phyloP scores from a whole-genome alignment of 1,140 invertebrate species.

The Bombus vancouverensis region DNA sequence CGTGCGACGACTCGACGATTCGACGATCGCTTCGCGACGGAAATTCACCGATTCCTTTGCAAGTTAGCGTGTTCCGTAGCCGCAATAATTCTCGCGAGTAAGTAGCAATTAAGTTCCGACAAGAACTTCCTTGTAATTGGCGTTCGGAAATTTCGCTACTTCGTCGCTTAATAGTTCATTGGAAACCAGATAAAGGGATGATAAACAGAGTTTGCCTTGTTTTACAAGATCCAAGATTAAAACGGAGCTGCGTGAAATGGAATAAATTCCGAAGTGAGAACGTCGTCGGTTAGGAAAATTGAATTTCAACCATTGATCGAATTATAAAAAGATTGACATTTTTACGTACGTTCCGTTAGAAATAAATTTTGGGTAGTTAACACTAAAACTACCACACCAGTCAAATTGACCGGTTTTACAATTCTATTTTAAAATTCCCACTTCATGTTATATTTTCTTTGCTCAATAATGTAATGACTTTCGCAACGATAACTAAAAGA shows the following conservation, averaged over 20 bases:
- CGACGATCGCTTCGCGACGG: slow-evolving; percentile 9
- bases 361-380: not conserved
- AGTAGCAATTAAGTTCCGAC: slow-evolving; percentile 14
- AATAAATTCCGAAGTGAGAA: not conserved
- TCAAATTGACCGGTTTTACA: too few relatives aligned
- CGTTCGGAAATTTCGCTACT: not conserved
- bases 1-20: not conserved
- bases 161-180: not conserved
- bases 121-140: not conserved
- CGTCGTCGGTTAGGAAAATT: too few relatives aligned
- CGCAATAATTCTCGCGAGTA: slow-evolving; percentile 11
- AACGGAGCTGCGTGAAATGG: not conserved
- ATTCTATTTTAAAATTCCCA: too few relatives aligned
- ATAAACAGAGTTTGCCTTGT: not conserved
- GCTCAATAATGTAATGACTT: too few relatives aligned
- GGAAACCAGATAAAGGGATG: not conserved
- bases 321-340: not conserved
- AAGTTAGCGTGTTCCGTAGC: slow-evolving; percentile 14
- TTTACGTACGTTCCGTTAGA: not conserved
- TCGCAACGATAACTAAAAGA: too few relatives aligned
- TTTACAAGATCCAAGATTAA: not conserved
- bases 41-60: not conserved
- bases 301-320: not conserved
- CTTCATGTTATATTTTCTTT: too few relatives aligned
- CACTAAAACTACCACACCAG: too few relatives aligned